These are phyloP conservation scores for Zelleria hepariella DNA, from an alignment of 2,888 invertebrate species.

Conservation along the genomic window DNA sequence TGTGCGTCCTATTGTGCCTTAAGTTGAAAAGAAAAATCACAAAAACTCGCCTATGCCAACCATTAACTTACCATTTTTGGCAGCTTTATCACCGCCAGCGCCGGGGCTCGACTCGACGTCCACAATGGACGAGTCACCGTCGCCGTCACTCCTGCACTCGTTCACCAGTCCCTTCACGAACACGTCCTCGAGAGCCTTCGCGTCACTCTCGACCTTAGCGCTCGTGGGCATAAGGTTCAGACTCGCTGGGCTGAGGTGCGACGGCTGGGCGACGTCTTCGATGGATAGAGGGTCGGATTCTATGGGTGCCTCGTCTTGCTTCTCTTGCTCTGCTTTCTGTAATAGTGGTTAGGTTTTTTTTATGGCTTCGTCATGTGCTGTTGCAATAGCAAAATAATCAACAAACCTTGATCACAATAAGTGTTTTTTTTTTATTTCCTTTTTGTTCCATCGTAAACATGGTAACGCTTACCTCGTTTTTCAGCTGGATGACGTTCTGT, in stretches of 20 bases:
- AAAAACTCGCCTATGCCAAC: no score
- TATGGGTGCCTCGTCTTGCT: not conserved
- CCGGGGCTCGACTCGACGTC: not conserved
- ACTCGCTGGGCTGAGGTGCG: not conserved
- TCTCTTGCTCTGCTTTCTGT: no score
- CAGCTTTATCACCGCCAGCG: not conserved
- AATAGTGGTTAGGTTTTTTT: not conserved
- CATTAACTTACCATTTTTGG: no score
- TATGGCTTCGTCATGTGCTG: no score
- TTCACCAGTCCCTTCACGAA: not conserved
- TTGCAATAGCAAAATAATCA: no score
- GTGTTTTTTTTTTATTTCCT: no score
- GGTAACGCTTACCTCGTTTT: not conserved
- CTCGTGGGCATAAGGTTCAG: not conserved
- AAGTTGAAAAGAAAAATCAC: no score
- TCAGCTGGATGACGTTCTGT: conserved; percentile 37
- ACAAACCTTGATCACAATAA: no score
- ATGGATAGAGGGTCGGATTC: not conserved
- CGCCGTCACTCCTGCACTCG: not conserved
- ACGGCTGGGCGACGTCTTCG: not conserved
- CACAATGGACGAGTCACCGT: not conserved
- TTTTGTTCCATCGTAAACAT: no score
- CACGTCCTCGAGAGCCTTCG: not conserved
- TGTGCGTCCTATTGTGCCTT: no score
- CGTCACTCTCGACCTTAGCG: not conserved